Conservation (phyloP, 2,113 vertebrate species). For the Menidia beryllina region DNA sequence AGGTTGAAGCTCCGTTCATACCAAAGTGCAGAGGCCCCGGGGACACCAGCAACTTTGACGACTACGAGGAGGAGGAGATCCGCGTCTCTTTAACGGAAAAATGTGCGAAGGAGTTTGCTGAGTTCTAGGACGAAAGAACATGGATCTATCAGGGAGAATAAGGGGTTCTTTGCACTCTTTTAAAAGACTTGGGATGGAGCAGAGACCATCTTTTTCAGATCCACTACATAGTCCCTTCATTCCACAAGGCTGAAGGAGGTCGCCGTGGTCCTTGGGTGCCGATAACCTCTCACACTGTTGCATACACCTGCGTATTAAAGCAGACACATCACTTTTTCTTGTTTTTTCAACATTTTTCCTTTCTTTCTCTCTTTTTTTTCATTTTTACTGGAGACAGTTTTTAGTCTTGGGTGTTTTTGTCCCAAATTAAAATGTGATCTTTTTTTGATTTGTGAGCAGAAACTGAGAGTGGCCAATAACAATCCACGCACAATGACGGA, state of each 20-base stretch:
- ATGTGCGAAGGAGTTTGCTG: conserved; percentile 97
- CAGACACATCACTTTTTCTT: conserved; percentile 83
- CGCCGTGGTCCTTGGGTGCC: conserved; percentile 90
- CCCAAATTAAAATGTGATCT: conserved; percentile 81
- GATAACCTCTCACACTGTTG: conserved; percentile 88
- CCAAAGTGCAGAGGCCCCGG: conserved; percentile 99
- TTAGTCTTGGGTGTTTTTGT: conserved; percentile 85
- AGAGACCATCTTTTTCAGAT: conserved; percentile 90
- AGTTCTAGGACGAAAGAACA: conserved; percentile 90
- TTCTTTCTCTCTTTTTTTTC: conserved; percentile 72
- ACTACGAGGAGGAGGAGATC: conserved; percentile 99
- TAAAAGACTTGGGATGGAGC: conserved; percentile 91
- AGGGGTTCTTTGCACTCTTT: conserved; percentile 95
- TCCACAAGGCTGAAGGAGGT: conserved; percentile 92
- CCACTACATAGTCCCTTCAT: conserved; percentile 94
- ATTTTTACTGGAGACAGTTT: conserved; percentile 72
- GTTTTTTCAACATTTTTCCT: conserved; percentile 72
- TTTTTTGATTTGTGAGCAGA: conserved; percentile 78
- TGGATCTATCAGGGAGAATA: conserved; percentile 88
- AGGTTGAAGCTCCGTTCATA: conserved; percentile 99
- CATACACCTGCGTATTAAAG: conserved; percentile 89
- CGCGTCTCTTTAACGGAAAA: conserved; percentile 98
- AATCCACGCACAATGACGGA: conserved; percentile 80
- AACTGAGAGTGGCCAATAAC: conserved; percentile 71
- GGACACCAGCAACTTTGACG: conserved; percentile 99